These are phyloP conservation scores for Pipistrellus nathusii DNA, from an alignment of 2,797 vertebrate genomes.

Conservation along the genomic window DNA sequence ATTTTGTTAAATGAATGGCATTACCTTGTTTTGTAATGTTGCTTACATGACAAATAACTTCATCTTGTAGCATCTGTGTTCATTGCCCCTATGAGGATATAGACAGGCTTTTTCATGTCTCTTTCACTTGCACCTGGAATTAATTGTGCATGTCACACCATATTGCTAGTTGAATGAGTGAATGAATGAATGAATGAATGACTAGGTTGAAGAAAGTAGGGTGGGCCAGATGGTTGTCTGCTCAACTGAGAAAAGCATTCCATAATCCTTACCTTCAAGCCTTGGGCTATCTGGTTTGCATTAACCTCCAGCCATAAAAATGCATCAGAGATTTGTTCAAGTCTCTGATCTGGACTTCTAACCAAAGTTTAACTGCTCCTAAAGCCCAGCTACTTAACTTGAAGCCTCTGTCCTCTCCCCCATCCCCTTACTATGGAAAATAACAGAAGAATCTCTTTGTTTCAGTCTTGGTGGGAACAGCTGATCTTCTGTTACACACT, in stretches of 20 bases:
- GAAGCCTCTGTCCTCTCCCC: background rate
- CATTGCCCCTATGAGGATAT: background rate
- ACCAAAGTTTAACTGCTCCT: slow-evolving; percentile 25
- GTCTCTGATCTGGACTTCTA: slow-evolving; percentile 16
- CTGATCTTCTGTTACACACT: slow-evolving; percentile 2
- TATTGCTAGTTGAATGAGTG: background rate
- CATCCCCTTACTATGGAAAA: background rate
- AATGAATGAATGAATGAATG: background rate
- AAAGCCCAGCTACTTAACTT: slow-evolving; percentile 54
- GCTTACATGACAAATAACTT: background rate
- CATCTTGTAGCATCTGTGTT: background rate
- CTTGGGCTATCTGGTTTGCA: background rate
- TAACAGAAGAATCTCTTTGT: background rate
- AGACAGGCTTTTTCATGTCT: background rate
- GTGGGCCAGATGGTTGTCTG: background rate
- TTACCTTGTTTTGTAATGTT: background rate
- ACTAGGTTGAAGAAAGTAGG: background rate
- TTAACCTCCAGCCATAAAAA: slow-evolving; percentile 44
- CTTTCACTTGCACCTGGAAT: background rate
- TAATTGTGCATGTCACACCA: background rate
- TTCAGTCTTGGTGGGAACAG: background rate
- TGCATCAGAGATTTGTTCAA: slow-evolving; percentile 51
- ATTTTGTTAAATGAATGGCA: background rate
- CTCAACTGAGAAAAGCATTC: background rate
- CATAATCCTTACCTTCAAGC: background rate